Conservation (phyloP, 2,797 vertebrate genomes). For the Graptemys geographica region DNA sequence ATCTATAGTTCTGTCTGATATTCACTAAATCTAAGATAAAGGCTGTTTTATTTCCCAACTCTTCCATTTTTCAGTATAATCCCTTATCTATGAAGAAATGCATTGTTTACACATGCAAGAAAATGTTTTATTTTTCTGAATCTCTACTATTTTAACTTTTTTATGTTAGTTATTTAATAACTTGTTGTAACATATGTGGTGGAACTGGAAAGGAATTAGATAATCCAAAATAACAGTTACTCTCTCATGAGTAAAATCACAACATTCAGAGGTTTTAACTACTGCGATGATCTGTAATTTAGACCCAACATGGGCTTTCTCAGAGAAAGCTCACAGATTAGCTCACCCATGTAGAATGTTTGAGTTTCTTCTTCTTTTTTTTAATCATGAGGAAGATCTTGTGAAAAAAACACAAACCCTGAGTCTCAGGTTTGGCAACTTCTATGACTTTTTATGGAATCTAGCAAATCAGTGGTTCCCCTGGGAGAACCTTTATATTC, state of each 20-base stretch:
- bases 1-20: background rate
- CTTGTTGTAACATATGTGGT: background rate
- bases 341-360: background rate
- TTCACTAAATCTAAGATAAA: background rate
- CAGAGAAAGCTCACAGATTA: background rate
- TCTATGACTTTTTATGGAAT: slow-evolving; percentile 43
- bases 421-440: slow-evolving; percentile 50
- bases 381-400: background rate
- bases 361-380: background rate
- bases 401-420: background rate
- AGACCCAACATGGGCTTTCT: background rate
- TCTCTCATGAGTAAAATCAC: background rate
- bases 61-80: too few species aligned
- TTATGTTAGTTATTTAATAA: background rate
- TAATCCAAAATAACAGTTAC: background rate
- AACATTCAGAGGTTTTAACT: background rate
- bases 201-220: background rate
- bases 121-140: too few species aligned
- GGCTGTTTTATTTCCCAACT: background rate
- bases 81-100: background rate
- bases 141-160: too few species aligned
- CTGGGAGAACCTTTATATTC: background rate
- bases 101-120: too few species aligned
- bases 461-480: background rate
- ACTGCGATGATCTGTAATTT: background rate